A percentile compares a stretch with the other conserved stretches of the same genome.
These are phyloP conservation scores for Oreohelix idahoensis DNA, from an alignment of 1,140 invertebrate genomes.

Conservation along the genomic window DNA sequence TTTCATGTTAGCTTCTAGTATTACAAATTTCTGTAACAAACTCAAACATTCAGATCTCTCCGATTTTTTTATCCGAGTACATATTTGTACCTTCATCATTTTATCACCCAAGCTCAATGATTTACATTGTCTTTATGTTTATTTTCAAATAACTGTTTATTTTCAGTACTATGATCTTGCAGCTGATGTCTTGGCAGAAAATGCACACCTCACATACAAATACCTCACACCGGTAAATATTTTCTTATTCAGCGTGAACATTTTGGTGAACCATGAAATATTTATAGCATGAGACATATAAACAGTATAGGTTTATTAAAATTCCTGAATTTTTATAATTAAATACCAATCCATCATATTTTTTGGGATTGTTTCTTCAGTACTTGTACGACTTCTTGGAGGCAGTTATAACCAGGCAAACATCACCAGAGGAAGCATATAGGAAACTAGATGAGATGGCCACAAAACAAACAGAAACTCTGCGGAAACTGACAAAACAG, in stretches of 20 bases:
- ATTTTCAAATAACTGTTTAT: neutral
- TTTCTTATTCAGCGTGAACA: too few species aligned
- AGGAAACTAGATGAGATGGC: slow-evolving; percentile 96
- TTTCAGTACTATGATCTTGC: slow-evolving; percentile 92
- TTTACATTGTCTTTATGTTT: neutral
- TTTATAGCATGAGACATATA: too few species aligned
- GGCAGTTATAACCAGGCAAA: slow-evolving; percentile 97
- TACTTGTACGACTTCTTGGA: slow-evolving; percentile 83
- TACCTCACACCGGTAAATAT: slow-evolving; percentile 87
- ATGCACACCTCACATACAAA: slow-evolving; percentile 96
- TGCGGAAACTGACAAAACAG: slow-evolving; percentile 93
- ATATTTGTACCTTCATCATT: neutral
- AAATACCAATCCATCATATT: too few species aligned
- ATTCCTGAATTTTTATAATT: too few species aligned
- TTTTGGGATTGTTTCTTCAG: slow-evolving; percentile 74
- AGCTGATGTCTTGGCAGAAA: slow-evolving; percentile 97
- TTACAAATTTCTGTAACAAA: too few species aligned
- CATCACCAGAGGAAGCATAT: slow-evolving; percentile 96
- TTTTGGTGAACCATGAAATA: too few species aligned
- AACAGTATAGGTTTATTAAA: too few species aligned
- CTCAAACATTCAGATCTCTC: too few species aligned
- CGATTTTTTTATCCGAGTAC: too few species aligned
- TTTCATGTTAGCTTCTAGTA: too few species aligned
- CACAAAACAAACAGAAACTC: slow-evolving; percentile 89
- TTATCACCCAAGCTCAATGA: neutral